These are phyloP conservation scores for Augochlora pura DNA, from an alignment of 1,140 invertebrate genomes.

Conservation along the genomic window DNA sequence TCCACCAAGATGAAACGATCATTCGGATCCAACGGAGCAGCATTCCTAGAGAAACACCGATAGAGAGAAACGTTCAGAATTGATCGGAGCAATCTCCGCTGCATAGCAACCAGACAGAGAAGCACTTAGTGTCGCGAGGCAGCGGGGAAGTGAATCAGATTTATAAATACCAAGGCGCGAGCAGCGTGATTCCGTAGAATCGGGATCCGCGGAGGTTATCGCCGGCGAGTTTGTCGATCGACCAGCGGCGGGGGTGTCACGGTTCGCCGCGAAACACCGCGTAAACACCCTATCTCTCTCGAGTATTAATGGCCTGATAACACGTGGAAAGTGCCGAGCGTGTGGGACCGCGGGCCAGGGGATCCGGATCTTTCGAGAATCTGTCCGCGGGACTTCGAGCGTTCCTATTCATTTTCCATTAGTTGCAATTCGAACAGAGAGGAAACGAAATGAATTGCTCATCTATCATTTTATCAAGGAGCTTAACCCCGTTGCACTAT, in stretches of 20 bases:
- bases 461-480: too few species aligned
- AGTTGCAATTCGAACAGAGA: too few species aligned
- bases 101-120: slow-evolving; percentile 38
- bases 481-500: too few species aligned
- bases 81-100: neutral
- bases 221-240: neutral
- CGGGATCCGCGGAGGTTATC: slow-evolving; percentile 33
- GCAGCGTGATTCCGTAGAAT: slow-evolving; percentile 14
- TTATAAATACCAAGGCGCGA: slow-evolving; percentile 46
- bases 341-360: neutral
- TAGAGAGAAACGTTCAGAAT: too few species aligned
- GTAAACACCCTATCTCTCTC: slow-evolving; percentile 73
- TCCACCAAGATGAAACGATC: too few species aligned
- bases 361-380: neutral
- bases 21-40: too few species aligned
- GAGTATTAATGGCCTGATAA: slow-evolving; percentile 59
- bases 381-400: neutral
- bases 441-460: too few species aligned
- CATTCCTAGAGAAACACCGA: too few species aligned
- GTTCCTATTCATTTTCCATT: neutral
- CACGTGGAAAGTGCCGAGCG: slow-evolving; percentile 19
- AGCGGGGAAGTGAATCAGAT: slow-evolving; percentile 54
- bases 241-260: slow-evolving; percentile 52
- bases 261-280: slow-evolving; percentile 67
- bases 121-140: slow-evolving; percentile 13